phyloP scores from a whole-genome alignment of 2,888 invertebrate genomes.

The Drosophila meridionalis region DNA sequence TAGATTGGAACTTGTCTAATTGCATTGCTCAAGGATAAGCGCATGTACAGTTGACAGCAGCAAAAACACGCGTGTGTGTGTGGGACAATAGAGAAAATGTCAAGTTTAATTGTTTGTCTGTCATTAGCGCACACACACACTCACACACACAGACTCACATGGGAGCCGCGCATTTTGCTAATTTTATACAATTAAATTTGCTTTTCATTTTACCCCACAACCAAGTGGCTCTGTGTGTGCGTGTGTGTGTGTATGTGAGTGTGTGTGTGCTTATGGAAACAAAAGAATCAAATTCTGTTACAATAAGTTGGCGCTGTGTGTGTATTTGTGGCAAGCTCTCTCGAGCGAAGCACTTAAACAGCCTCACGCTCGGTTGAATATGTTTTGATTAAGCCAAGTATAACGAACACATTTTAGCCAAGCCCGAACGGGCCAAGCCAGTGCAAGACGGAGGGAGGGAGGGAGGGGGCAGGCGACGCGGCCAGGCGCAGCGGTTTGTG shows the following conservation, averaged over 20 bases:
- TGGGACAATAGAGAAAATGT: conserved; percentile 69
- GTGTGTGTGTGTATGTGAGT: conserved; percentile 21
- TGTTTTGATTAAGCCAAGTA: conserved; percentile 79
- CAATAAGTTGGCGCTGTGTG: conserved; percentile 67
- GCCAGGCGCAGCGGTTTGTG: not conserved
- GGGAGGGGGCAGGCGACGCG: not conserved
- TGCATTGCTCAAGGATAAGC: conserved; percentile 70
- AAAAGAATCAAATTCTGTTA: conserved; percentile 76
- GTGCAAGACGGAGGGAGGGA: not conserved
- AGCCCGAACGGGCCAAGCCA: conserved; percentile 10
- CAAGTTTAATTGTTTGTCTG: conserved; percentile 77
- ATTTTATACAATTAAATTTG: conserved; percentile 74
- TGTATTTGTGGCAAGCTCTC: conserved; percentile 74
- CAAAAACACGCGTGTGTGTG: conserved; percentile 24
- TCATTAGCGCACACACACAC: conserved; percentile 61
- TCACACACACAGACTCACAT: conserved; percentile 21
- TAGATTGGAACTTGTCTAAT: conserved; percentile 59
- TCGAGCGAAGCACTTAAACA: conserved; percentile 77
- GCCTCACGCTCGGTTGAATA: conserved; percentile 78
- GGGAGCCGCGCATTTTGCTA: conserved; percentile 60
- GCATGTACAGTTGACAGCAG: conserved; percentile 35
- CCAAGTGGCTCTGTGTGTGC: conserved; percentile 6
- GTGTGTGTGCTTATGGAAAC: conserved; percentile 45
- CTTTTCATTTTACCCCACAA: conserved; percentile 54
- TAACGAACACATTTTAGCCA: conserved; percentile 70